These are phyloP conservation scores for Hormiphora californensis DNA, from an alignment of 37 sponge, comb jelly and placozoan genomes.

Conservation along the genomic window DNA sequence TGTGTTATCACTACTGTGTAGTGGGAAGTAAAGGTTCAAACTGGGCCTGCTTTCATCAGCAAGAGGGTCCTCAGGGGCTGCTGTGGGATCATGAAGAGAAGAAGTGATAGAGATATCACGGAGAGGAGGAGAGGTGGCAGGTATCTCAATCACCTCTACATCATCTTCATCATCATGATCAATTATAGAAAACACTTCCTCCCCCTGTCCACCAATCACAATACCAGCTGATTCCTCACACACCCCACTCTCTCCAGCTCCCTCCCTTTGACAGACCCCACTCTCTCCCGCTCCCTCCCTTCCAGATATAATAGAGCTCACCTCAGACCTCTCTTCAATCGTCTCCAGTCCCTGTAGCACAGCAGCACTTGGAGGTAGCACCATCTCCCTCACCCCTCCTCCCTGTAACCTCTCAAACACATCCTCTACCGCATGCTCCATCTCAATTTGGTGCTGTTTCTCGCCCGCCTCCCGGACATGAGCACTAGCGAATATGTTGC, in stretches of 20 bases:
- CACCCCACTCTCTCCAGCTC: no score
- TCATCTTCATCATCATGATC: neutral
- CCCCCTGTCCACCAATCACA: no score
- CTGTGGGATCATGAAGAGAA: no score
- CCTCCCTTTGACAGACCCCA: no score
- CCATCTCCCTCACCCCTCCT: neutral
- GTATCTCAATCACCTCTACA: no score
- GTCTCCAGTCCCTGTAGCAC: neutral
- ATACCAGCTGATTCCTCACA: no score
- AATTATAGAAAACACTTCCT: neutral
- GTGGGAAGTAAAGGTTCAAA: conserved; percentile 36
- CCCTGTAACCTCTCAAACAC: conserved; percentile 23
- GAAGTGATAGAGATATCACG: no score
- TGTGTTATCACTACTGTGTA: neutral
- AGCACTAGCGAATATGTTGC: conserved; percentile 23
- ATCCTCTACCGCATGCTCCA: conserved; percentile 53
- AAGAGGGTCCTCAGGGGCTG: neutral
- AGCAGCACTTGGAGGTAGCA: neutral
- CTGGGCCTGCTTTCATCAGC: neutral
- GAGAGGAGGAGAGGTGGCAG: no score
- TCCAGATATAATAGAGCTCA: neutral
- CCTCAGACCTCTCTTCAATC: neutral
- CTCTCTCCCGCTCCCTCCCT: no score
- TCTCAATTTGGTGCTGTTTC: conserved; percentile 26
- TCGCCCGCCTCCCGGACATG: neutral